Base-by-base conservation (phyloP, 1,140 invertebrate species). In the Drosophila tani region DNA sequence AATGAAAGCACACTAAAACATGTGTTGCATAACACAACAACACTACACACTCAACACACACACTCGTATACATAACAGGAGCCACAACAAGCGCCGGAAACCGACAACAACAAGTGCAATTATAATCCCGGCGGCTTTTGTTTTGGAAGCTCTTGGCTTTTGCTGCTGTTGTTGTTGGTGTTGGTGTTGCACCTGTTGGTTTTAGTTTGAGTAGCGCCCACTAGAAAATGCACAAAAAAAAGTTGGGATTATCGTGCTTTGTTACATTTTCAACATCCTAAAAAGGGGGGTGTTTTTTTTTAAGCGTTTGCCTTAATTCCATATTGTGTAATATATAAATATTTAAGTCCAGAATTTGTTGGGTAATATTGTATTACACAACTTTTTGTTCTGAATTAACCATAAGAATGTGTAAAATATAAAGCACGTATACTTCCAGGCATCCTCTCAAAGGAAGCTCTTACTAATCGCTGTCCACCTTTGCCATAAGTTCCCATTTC, bases 111-210 rank as follows among this genome's bases (percentile, higher is more conserved):
- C 45, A 59, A 73, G 69, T 73, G 66, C 69, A 73, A 73, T 73
- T 73, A 71, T 71, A 73, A 73, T 73, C 67, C 69, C 38, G 17
- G 21, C n/a, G 67, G 69, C 67, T 71, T 73, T 62, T 73, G 45
- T 73, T 27, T 50, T 68, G 27, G 45, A 32, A 67, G 19, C 67
- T 11, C 49, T 60, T 58, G 19, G 49, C 29, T 45, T 60, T 58
- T 15, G 40, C 29, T 45, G 29, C 24, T 65, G 38, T 21, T 12
- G 29, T 24, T 65, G 38, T 21, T 12, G 17, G n/a, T 64, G 35
- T 27, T 41, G 64, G 19, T 57, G 50, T 5, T 64, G 24, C 59
- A 64, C 43, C 43, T 69, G 65, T 69, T 53, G 69, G 69, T 15
- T 59, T 71, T 47, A 50, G 53, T 70, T 71, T 71, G 69, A 73